Conservation (phyloP, 2,797 vertebrate genomes). For the Alca torda region DNA sequence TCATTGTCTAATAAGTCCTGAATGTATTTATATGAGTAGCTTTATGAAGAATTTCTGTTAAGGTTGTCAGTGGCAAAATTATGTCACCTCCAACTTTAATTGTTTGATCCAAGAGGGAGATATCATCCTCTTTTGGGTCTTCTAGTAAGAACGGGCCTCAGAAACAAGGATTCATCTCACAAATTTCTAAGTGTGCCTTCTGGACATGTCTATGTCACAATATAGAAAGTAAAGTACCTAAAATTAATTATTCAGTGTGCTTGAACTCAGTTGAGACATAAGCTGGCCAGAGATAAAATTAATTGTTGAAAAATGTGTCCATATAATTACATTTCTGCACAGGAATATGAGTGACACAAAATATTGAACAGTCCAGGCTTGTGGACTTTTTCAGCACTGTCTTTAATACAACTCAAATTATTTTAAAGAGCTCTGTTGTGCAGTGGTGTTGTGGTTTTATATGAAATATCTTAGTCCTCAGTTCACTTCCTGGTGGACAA, state of each 20-base stretch:
- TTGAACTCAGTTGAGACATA: neutral
- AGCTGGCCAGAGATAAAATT: neutral
- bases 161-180: neutral
- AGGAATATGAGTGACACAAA: neutral
- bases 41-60: neutral
- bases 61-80: neutral
- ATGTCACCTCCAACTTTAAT: neutral
- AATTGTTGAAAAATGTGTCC: neutral
- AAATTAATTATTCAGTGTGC: neutral
- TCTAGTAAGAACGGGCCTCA: neutral
- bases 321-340: neutral
- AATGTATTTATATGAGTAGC: neutral
- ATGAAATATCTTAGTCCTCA: neutral
- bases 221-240: neutral
- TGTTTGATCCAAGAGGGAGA: neutral
- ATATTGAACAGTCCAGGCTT: neutral
- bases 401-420: neutral
- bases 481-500: neutral
- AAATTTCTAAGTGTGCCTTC: neutral
- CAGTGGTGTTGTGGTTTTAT: neutral
- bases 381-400: neutral
- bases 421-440: neutral
- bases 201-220: neutral
- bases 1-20: slow-evolving; percentile 2
- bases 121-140: neutral